Conservation (phyloP, 1,140 invertebrate genomes). For the Pogonus chalceus region DNA sequence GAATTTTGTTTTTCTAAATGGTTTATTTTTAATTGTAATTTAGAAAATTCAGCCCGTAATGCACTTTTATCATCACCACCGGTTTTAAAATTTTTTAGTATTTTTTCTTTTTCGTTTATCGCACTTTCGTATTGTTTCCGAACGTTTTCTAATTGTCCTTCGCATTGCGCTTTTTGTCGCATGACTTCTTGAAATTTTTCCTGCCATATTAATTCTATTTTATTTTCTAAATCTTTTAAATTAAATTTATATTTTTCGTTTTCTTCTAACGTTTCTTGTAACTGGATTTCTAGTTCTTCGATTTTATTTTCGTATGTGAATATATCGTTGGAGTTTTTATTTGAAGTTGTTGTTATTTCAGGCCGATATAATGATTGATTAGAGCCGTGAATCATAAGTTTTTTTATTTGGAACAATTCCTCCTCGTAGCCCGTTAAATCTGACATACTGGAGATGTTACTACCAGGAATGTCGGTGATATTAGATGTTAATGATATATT, state of each 20-base stretch:
- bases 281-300: neutral
- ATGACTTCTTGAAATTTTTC: constrained; percentile 1
- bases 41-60: neutral
- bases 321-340: neutral
- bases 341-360: neutral
- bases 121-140: neutral
- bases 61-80: neutral
- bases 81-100: neutral
- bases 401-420: constrained; percentile 3
- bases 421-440: constrained; percentile 4
- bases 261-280: neutral
- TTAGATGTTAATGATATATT: neutral
- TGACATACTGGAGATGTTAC: constrained; percentile 1
- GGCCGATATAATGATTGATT: neutral
- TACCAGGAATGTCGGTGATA: neutral
- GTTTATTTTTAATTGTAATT: constrained; percentile 1
- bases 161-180: neutral
- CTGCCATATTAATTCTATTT: neutral
- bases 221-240: neutral
- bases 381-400: neutral
- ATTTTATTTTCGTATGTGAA: neutral
- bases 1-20: neutral
- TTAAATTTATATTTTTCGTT: constrained; percentile 4
- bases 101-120: neutral
- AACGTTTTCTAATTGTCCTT: neutral